Conservation (phyloP, 1,140 invertebrate species). For the Drosophila melanica region DNA sequence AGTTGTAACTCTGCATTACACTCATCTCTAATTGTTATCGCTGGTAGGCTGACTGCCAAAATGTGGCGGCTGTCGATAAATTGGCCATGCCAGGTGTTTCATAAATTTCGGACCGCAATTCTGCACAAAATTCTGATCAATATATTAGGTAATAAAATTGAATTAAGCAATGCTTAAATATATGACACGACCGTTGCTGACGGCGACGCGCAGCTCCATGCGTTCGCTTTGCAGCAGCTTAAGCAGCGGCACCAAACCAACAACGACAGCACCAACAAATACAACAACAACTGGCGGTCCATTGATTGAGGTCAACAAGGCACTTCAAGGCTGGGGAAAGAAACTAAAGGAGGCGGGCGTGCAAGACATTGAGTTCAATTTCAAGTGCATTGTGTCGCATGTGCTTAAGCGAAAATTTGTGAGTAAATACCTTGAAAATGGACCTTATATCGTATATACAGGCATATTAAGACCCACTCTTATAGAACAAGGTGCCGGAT, state of each 20-base stretch:
- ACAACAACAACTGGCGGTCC: slow-evolving; percentile 5
- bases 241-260: slow-evolving; percentile 10
- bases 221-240: slow-evolving; percentile 19
- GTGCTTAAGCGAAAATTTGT: slow-evolving; percentile 81
- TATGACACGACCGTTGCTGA: slow-evolving; percentile 33
- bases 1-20: not conserved
- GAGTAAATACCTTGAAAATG: slow-evolving; percentile 8
- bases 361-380: slow-evolving; percentile 78
- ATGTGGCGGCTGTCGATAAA: slow-evolving; percentile 14
- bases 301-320: slow-evolving; percentile 50
- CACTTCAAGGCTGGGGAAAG: slow-evolving; percentile 68
- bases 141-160: slow-evolving; percentile 70
- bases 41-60: not conserved
- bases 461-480: not conserved
- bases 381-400: slow-evolving; percentile 83
- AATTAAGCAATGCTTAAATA: slow-evolving; percentile 63
- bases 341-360: slow-evolving; percentile 78
- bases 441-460: not conserved
- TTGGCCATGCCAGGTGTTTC: slow-evolving; percentile 19
- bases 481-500: slow-evolving; percentile 63
- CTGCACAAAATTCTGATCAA: slow-evolving; percentile 60
- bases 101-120: slow-evolving; percentile 2
- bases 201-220: slow-evolving; percentile 12
- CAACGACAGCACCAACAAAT: slow-evolving; percentile 2
- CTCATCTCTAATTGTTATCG: slow-evolving; percentile 9